Evolutionary conservation across 2,797 vertebrate species (phyloP), one percentile per base, ranked within the genome.

Genomic region (Sebastes matsubarae): DNA sequence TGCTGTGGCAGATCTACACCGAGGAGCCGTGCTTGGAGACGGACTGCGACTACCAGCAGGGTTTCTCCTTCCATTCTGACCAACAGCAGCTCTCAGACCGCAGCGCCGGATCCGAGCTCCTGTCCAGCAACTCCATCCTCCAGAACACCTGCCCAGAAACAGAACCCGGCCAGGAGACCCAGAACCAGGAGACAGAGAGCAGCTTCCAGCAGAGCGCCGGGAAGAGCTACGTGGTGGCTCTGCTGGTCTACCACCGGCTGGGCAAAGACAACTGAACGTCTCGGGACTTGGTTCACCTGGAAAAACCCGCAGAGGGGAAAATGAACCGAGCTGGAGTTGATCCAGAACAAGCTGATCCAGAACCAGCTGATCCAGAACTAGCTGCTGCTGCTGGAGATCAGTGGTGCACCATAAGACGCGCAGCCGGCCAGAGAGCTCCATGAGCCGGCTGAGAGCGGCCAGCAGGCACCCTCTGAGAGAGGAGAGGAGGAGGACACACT

Each of bases 1-100:
- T 96, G 42, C 92, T 96, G 75, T 90, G 94, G 93, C 96, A 96
- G 92, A 94, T 96, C 92, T 96, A 95, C 94, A 94, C 93, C 83
- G 95, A 95, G 86, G 96, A 95, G 32, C 91, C 90, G 3, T 83
- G 84, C 85, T 65, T 64, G 1, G 91, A 94, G 20, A 30, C 87
- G 25, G 29, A 63, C 24, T 13, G 50, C 5, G 92, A 91, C 25
- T 92, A 81, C 88, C 92, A 89, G 38, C 92, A 89, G 38, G 63
- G 86, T 0, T 93, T 95, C 83, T 7, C 89, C 29, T 90, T 94
- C 87, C 88, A 88, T 87, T 79, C 90, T 0, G 94, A 95, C 81
- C 87, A 93, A 59, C 72, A 75, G 22, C 85, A 88, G 55, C 75
- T 94, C 22, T 8, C 83, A 4, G 81, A 72, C 0, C 50, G 65